A percentile compares a stretch with the other conserved stretches of the same genome.
These are phyloP conservation scores for Phalacrocorax aristotelis DNA, from an alignment of 2,113 vertebrate species.

Conservation along the genomic window DNA sequence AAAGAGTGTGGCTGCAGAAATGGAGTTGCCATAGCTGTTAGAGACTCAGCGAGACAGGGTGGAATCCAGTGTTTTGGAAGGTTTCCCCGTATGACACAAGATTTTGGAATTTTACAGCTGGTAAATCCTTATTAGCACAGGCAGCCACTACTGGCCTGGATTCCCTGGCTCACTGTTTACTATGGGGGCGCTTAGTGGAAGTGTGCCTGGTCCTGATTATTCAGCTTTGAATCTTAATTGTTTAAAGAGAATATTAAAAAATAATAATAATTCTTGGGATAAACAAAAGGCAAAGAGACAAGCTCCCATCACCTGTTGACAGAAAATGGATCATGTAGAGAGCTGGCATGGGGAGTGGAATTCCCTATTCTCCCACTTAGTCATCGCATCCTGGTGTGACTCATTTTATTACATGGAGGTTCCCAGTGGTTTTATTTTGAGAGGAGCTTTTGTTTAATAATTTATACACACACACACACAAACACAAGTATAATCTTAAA, in stretches of 20 bases:
- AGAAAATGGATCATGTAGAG: constrained; percentile 80
- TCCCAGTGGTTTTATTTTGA: constrained; percentile 83
- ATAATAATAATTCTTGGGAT: constrained; percentile 71
- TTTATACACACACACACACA: constrained; percentile 67
- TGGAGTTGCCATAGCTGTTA: constrained; percentile 75
- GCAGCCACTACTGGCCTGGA: constrained; percentile 78
- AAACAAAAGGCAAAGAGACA: constrained; percentile 69
- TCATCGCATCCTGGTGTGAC: constrained; percentile 85
- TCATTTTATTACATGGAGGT: constrained; percentile 85
- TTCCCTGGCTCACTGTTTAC: constrained; percentile 73
- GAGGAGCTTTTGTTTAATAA: constrained; percentile 76
- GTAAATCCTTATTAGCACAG: constrained; percentile 86
- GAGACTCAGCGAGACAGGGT: constrained; percentile 73
- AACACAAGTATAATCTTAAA: constrained; percentile 36
- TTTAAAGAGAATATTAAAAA: constrained; percentile 73
- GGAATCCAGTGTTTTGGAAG: constrained; percentile 90
- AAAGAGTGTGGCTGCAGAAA: constrained; percentile 65
- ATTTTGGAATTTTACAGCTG: constrained; percentile 85
- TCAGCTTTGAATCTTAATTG: constrained; percentile 73
- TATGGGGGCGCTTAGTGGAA: constrained; percentile 73
- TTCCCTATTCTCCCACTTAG: constrained; percentile 88
- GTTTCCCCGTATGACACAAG: constrained; percentile 86
- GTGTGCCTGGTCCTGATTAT: constrained; percentile 68
- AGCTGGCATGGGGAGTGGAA: constrained; percentile 81
- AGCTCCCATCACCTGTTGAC: constrained; percentile 81